Conservation (phyloP, 2,797 vertebrate genomes). For the Huso huso region DNA sequence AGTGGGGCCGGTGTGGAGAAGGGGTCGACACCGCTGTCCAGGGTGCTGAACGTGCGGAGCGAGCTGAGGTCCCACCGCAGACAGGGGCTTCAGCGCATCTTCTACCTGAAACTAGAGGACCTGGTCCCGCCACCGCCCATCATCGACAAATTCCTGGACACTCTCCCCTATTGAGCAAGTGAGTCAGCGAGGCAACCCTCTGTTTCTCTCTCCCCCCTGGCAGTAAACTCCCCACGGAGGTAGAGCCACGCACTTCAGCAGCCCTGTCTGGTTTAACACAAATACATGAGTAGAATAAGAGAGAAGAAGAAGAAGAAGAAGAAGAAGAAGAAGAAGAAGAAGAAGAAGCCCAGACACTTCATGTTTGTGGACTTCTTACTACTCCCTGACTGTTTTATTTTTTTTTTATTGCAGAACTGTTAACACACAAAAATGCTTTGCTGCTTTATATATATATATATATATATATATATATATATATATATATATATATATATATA, state of each 20-base stretch:
- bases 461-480: no score
- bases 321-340: not conserved
- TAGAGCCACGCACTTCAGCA: no score
- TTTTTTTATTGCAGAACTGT: constrained; percentile 1
- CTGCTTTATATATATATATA: constrained; percentile 35
- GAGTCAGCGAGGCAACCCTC: no score
- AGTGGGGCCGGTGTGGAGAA: constrained; percentile 47
- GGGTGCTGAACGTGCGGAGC: constrained; percentile 71
- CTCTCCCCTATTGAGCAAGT: constrained; percentile 81
- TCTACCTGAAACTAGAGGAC: constrained; percentile 98
- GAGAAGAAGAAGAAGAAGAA: no score
- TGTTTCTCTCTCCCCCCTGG: no score
- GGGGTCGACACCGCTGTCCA: constrained; percentile 57
- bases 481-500: no score
- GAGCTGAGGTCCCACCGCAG: constrained; percentile 91
- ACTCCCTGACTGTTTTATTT: not conserved
- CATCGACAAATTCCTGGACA: constrained; percentile 95
- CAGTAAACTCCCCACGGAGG: no score
- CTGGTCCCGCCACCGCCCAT: constrained; percentile 86
- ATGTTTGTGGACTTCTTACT: not conserved
- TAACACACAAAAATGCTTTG: constrained; percentile 29
- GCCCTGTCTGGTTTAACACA: no score
- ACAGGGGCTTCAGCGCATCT: constrained; percentile 95
- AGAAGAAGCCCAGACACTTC: constrained; percentile 9
- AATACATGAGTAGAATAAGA: no score